Evolutionary conservation across 2,888 invertebrate species (phyloP), one percentile per base, ranked within the genome.

Genomic region (Tromatobia lineatoria): DNA sequence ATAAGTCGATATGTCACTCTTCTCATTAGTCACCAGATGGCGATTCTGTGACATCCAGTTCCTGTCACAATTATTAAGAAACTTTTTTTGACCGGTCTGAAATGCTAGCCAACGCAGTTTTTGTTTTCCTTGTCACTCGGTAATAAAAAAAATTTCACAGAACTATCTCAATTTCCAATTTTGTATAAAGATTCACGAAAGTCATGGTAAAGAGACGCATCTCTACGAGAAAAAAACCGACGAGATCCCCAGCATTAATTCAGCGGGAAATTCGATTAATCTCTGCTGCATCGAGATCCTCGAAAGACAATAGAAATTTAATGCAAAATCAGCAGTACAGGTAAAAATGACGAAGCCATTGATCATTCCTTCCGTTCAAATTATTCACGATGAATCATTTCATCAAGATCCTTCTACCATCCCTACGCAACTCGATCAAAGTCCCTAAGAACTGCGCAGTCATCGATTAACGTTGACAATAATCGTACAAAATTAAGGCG

Each of bases 371-470:
- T 29, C 10, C 61, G 13, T 1, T 13, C 18, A 52, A 67, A 25
- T n/a, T 54, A 71, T 42, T n/a, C 13, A 61, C 42, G n/a, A 59
- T 42, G 11, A 23, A 47, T 25, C 15, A 42, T 34, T n/a, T 45
- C 38, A 13, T 13, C 13, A 71, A 83, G 83, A 69, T 2, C 54
- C 13, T 70, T 77, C 83, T 45, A 83, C 10, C 90, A 89, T 84
- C 84, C 86, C 0, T 88, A 89, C 64, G 86, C 76, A 25, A 91
- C 90, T 0, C 88, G 90, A 67, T 89, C 90, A 8, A 90, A 87
- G 73, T 88, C 75, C 20, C 25, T 80, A 0, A 79, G 79, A 34
- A 80, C 15, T 8, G 74, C 81, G 8, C 34, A 52, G 45, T 78
- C 86, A 3, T 59, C 80, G 76, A 82, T 71, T 42, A 77, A 71